A percentile compares a stretch with the other conserved stretches of the same genome.
These are phyloP conservation scores for Apeltes quadracus DNA, from an alignment of 2,113 vertebrate genomes.

Conservation along the genomic window DNA sequence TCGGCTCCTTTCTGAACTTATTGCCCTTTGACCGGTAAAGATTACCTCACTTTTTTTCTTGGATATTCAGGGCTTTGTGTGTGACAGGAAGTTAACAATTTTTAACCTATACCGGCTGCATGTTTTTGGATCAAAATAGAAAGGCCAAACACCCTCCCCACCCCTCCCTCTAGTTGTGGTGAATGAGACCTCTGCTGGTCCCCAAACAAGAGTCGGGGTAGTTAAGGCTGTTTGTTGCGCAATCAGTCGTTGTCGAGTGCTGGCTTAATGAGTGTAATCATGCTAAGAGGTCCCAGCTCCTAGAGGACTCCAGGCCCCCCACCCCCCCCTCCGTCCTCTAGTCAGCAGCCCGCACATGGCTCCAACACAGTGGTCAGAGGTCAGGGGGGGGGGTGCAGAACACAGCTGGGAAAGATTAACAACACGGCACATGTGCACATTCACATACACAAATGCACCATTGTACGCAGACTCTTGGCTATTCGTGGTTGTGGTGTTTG, in stretches of 20 bases:
- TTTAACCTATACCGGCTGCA: slow-evolving; percentile 7
- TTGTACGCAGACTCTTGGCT: slow-evolving; percentile 48
- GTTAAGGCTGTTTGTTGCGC: slow-evolving; percentile 60
- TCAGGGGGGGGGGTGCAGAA: slow-evolving; percentile 54
- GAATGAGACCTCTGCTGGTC: slow-evolving; percentile 24
- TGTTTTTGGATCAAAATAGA: slow-evolving; percentile 11
- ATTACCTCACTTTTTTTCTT: background rate
- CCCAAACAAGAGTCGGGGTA: slow-evolving; percentile 19
- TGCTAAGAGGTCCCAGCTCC: slow-evolving; percentile 71
- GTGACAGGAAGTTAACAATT: background rate
- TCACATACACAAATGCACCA: slow-evolving; percentile 67
- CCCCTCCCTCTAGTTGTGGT: slow-evolving; percentile 1
- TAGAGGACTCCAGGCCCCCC: slow-evolving; percentile 42
- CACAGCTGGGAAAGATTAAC: slow-evolving; percentile 81
- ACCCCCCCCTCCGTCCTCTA: slow-evolving; percentile 8
- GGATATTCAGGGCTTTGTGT: background rate
- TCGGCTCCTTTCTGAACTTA: background rate
- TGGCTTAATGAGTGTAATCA: slow-evolving; percentile 71
- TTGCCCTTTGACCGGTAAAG: background rate
- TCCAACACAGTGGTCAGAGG: slow-evolving; percentile 64
- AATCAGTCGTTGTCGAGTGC: slow-evolving; percentile 52
- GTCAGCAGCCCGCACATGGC: slow-evolving; percentile 43
- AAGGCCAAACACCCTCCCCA: background rate
- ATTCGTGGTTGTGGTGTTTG: slow-evolving; percentile 38
- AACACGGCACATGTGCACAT: slow-evolving; percentile 64